A percentile compares a stretch with the other conserved stretches of the same genome.
phyloP scores from a whole-genome alignment of 2,113 vertebrate species.

The Daboia siamensis region DNA sequence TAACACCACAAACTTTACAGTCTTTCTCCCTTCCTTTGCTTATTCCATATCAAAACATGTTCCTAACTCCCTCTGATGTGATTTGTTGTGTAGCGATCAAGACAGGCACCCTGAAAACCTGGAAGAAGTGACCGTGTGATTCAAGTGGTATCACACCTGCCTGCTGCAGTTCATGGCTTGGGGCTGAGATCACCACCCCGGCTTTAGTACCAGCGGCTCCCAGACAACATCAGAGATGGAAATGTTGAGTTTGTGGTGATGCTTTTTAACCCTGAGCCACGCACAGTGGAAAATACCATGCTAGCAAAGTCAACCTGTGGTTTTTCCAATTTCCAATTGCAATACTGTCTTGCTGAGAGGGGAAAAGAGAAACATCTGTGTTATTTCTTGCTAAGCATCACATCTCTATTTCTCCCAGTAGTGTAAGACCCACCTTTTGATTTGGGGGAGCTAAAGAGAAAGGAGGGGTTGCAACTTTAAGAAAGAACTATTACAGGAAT shows the following conservation, averaged over 20 bases:
- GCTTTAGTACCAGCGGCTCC: not conserved
- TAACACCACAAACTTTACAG: not conserved
- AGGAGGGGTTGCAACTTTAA: not conserved
- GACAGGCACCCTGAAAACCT: not conserved
- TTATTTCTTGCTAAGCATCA: conserved; percentile 59
- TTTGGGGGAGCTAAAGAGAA: not conserved
- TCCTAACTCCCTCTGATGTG: not conserved
- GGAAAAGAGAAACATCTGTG: conserved; percentile 55
- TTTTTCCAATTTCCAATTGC: conserved; percentile 42
- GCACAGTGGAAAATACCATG: conserved; percentile 43
- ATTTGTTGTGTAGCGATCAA: conserved; percentile 7
- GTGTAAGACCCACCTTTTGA: conserved; percentile 45
- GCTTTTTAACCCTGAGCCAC: conserved; percentile 34
- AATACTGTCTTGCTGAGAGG: conserved; percentile 54
- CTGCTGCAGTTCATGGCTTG: not conserved
- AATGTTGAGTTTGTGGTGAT: not conserved
- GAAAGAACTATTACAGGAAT: too few relatives aligned
- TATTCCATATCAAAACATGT: not conserved
- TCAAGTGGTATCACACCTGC: conserved; percentile 2
- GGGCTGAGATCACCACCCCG: accelerated
- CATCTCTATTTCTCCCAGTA: conserved; percentile 32
- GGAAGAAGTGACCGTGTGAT: not conserved
- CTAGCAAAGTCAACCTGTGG: conserved; percentile 29
- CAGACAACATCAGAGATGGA: conserved; percentile 22
- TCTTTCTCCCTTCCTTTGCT: not conserved